These are phyloP conservation scores for Molossus molossus DNA, from an alignment of 2,797 vertebrate genomes.

Conservation along the genomic window DNA sequence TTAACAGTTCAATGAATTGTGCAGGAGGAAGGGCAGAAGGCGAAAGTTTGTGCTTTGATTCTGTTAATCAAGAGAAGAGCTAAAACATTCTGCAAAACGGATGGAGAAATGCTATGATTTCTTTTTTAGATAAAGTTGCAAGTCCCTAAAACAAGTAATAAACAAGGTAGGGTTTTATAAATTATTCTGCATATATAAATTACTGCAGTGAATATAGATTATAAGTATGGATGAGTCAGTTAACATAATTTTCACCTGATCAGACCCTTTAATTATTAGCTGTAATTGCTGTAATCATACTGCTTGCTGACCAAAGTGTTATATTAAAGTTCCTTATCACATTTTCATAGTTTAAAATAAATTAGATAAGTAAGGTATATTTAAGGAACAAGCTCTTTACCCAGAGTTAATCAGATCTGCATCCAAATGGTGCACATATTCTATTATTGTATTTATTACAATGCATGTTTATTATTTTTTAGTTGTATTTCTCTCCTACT, in stretches of 20 bases:
- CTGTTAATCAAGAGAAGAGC: conserved; percentile 12
- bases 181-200: conserved; percentile 26
- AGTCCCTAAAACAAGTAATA: not conserved
- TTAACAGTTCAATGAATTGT: conserved; percentile 15
- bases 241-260: conserved; percentile 36
- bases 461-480: not conserved
- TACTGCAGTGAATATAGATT: conserved; percentile 38
- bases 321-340: conserved; percentile 18
- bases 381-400: conserved; percentile 12
- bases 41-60: conserved; percentile 51
- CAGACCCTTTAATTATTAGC: conserved; percentile 29
- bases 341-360: conserved; percentile 48
- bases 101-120: not conserved
- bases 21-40: not conserved
- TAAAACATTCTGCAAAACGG: conserved; percentile 14
- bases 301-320: conserved; percentile 24
- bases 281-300: not conserved
- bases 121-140: conserved; percentile 8
- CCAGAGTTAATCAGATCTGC: conserved; percentile 26
- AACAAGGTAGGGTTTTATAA: conserved; percentile 47
- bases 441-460: not conserved
- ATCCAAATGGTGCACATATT: not conserved
- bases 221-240: not conserved
- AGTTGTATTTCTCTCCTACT: not conserved
- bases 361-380: not conserved